Percentiles rank a stretch among this genome's conserved stretches.
Evolutionary conservation across 1,140 invertebrate species (phyloP).

Genomic region (Coptotermes formosanus): DNA sequence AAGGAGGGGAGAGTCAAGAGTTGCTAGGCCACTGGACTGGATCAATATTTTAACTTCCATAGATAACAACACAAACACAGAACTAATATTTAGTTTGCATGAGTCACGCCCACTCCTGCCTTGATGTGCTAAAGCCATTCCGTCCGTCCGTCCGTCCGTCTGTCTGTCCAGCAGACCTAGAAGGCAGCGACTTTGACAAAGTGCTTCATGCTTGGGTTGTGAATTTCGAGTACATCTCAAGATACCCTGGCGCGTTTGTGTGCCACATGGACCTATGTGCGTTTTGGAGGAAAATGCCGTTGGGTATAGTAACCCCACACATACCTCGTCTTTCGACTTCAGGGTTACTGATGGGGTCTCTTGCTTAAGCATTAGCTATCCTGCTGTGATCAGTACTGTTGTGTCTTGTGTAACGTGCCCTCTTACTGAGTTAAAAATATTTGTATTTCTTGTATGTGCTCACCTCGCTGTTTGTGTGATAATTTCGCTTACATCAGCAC

Average conservation of each 20-base stretch:
- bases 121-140: constrained; percentile 14
- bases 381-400: too few relatives aligned
- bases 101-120: constrained; percentile 34
- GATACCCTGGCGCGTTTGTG: not conserved
- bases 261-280: too few relatives aligned
- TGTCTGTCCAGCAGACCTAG: not conserved
- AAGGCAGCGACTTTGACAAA: not conserved
- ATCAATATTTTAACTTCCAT: constrained; percentile 37
- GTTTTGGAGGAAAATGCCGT: too few relatives aligned
- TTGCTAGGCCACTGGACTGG: constrained; percentile 33
- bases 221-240: not conserved
- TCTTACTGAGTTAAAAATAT: too few relatives aligned
- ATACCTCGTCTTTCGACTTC: too few relatives aligned
- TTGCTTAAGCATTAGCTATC: too few relatives aligned
- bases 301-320: too few relatives aligned
- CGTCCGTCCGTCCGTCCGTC: not conserved
- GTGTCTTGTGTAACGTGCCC: too few relatives aligned
- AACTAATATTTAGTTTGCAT: constrained; percentile 37
- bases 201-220: not conserved
- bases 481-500: too few relatives aligned
- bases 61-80: constrained; percentile 37
- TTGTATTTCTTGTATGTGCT: too few relatives aligned
- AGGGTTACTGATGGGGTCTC: too few relatives aligned
- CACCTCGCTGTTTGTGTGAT: too few relatives aligned
- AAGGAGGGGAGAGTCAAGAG: constrained; percentile 34